Conservation (phyloP, 1,140 invertebrate genomes). For the Calosoma granatense region DNA sequence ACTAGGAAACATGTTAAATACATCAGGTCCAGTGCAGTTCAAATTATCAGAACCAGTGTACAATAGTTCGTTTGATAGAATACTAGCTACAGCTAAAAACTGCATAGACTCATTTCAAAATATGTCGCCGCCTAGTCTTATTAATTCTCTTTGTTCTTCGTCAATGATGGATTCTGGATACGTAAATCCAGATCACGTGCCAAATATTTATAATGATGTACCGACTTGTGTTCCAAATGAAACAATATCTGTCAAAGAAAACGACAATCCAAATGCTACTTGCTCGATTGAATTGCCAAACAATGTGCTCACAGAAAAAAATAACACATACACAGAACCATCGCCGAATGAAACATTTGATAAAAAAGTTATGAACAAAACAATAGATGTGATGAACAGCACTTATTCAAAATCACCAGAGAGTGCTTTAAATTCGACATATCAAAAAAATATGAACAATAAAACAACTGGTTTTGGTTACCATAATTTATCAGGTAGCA, state of each 20-base stretch:
- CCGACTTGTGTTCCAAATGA: too few species aligned
- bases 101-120: conserved; percentile 29
- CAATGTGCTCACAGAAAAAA: background rate
- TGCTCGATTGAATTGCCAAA: background rate
- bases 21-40: conserved; percentile 23
- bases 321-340: background rate
- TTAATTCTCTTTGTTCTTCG: conserved; percentile 33
- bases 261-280: background rate
- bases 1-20: conserved; percentile 12
- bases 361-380: background rate
- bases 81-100: conserved; percentile 18
- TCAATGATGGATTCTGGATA: conserved; percentile 28
- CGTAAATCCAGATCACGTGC: background rate
- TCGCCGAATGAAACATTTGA: background rate
- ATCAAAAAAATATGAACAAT: conserved; percentile 1
- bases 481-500: background rate
- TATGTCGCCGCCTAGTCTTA: conserved; percentile 32
- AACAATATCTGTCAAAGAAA: too few species aligned
- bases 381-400: background rate
- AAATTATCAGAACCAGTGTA: conserved; percentile 27
- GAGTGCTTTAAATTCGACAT: background rate
- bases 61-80: conserved; percentile 29
- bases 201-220: background rate
- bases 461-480: background rate
- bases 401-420: background rate